Base-by-base conservation (phyloP, 2,113 vertebrate genomes). In the Acanthisitta chloris region DNA sequence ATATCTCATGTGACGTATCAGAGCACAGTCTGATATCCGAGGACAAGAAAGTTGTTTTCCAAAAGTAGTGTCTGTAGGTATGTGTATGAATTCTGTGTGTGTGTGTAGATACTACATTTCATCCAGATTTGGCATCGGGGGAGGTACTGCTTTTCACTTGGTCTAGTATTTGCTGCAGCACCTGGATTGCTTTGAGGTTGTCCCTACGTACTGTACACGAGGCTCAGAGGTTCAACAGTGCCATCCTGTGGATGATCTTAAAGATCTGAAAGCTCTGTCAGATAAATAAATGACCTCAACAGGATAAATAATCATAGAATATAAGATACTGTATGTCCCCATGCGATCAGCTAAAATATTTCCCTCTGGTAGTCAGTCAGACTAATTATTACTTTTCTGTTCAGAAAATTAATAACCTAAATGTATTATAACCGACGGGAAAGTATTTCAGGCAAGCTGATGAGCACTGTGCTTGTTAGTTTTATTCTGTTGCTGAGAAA, bases 191-290 rank as follows among this genome's bases (percentile, higher is more conserved):
- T 72, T 38, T 83, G n/a, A 93, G 33, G 24, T 51, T 87, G 62
- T 74, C 28, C 10, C 12, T 81, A 1, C 34, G 66, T 79, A 25
- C 9, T n/a, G 20, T 74, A 13, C 5, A 7, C 0, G 12, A 57
- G 43, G 19, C 96, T 91, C 31, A 10, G 66, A 97, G 97, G 97
- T 90, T 95, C 97, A 42, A 94, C 96, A 98, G 95, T 95, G 97
- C 98, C 98, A 98, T 94, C 98, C 96, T 93, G 97, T 98, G 98
- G 98, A 45, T 73, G 83, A 59, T 57, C 16, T 9, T 73, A 43
- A 20, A 54, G 84, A 17, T 67, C 59, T 69, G 16, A 31, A 36
- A 82, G 62, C 33, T 29, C 29, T 61, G 69, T n/a, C 54, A 74
- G 73, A 67, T 61, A 84, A 61, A 94, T 81, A 86, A 86, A 81